Conservation (phyloP, 2,888 invertebrate species). For the Pammene fasciana region DNA sequence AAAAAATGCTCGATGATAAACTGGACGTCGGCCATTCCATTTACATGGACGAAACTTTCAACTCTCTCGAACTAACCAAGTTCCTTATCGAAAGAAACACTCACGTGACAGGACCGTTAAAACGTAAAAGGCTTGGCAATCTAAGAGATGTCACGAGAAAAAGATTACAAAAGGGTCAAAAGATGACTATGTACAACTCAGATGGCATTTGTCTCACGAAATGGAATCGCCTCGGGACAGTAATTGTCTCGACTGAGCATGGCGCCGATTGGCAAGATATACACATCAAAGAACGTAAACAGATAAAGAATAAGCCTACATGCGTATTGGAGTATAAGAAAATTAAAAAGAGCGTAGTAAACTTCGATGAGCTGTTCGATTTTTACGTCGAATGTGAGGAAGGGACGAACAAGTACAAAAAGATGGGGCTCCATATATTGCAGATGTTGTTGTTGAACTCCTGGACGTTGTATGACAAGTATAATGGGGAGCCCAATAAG, state of each 20-base stretch:
- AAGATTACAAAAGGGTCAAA: background rate
- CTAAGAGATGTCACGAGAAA: background rate
- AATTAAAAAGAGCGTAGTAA: background rate
- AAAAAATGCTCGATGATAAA: background rate
- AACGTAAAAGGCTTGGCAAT: background rate
- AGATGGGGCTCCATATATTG: background rate
- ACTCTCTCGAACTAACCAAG: slow-evolving; percentile 4
- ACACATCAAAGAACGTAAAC: background rate
- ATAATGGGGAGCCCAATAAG: background rate
- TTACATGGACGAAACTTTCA: background rate
- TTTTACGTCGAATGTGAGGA: background rate
- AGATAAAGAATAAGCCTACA: background rate
- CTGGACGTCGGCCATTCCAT: slow-evolving; percentile 8
- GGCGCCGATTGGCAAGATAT: background rate
- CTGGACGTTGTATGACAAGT: background rate
- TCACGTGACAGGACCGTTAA: background rate
- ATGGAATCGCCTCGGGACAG: background rate
- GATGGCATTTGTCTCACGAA: background rate
- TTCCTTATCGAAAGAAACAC: slow-evolving; percentile 1
- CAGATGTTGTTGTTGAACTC: background rate
- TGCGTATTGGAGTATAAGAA: slow-evolving; percentile 4
- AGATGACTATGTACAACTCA: background rate
- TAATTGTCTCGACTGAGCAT: background rate
- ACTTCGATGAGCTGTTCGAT: background rate
- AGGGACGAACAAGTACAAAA: background rate